A percentile compares a stretch with the other conserved stretches of the same genome.
phyloP scores from a whole-genome alignment of 2,888 invertebrate species.

The Drosophila rellima region DNA sequence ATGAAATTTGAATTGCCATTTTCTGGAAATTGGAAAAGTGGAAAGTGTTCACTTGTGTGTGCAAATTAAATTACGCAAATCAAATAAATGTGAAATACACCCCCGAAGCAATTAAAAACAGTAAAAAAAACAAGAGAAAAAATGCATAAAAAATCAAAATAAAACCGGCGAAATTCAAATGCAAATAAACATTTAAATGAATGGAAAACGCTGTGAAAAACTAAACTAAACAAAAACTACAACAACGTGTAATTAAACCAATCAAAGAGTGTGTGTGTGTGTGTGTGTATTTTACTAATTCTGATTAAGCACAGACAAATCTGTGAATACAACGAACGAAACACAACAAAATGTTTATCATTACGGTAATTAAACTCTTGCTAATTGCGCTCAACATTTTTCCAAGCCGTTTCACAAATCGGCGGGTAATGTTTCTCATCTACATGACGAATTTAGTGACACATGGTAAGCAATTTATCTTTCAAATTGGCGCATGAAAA shows the following conservation, averaged over 20 bases:
- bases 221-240: conserved; percentile 22
- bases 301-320: conserved; percentile 39
- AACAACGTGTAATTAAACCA: conserved; percentile 49
- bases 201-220: conserved; percentile 38
- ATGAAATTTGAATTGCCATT: conserved; percentile 77
- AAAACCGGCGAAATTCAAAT: conserved; percentile 21
- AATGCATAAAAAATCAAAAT: conserved; percentile 44
- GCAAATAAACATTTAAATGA: conserved; percentile 19
- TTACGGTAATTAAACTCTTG: conserved; percentile 85
- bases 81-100: conserved; percentile 64
- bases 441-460: conserved; percentile 86
- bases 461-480: conserved; percentile 82
- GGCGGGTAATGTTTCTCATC: conserved; percentile 85
- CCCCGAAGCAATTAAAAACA: conserved; percentile 8
- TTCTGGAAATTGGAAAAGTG: conserved; percentile 30
- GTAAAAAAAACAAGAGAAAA: conserved; percentile 10
- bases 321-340: conserved; percentile 4
- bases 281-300: conserved; percentile 49
- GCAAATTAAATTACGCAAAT: conserved; percentile 81
- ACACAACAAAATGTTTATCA: conserved; percentile 84
- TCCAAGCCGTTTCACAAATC: conserved; percentile 86
- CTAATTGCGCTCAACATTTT: conserved; percentile 85
- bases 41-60: conserved; percentile 70
- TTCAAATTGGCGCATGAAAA: not conserved
- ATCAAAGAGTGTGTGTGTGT: conserved; percentile 10